A percentile compares a stretch with the other conserved stretches of the same genome.
Evolutionary conservation across 2,113 vertebrate species (phyloP).

Genomic region (Sorex fumeus): DNA sequence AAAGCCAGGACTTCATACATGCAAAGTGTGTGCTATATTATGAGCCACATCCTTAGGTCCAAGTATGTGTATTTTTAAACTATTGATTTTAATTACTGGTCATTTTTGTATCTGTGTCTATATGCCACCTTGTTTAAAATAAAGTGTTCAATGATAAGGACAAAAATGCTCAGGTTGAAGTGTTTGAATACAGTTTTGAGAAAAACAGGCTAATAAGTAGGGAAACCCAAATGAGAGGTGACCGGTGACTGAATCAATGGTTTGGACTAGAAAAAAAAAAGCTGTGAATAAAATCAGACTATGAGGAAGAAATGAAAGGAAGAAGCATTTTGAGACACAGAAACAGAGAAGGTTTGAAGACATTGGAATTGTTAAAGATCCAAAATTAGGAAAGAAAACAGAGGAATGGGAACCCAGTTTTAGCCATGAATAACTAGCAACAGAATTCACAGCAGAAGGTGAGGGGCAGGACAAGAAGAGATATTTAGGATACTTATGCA

Average conservation of each 20-base stretch:
- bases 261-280: neutral
- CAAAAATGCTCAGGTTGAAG: neutral
- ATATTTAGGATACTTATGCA: neutral
- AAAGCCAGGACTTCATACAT: no score
- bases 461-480: neutral
- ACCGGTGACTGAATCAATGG: neutral
- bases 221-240: neutral
- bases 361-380: neutral
- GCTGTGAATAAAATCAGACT: neutral
- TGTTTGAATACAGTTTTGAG: neutral
- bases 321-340: neutral
- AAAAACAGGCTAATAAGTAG: neutral
- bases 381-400: constrained; percentile 37
- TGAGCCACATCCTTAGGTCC: no score
- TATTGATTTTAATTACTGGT: neutral
- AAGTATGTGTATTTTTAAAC: neutral
- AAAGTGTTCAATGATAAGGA: neutral
- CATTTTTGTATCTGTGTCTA: neutral
- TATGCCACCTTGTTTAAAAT: neutral
- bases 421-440: constrained; percentile 11
- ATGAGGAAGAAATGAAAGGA: constrained; percentile 8
- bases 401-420: neutral
- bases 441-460: constrained; percentile 31
- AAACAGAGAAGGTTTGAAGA: neutral
- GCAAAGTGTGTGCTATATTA: no score